Percentiles rank a stretch among this genome's conserved stretches.
phyloP scores from a whole-genome alignment of 2,113 vertebrate species.

The Maccullochella peelii region DNA sequence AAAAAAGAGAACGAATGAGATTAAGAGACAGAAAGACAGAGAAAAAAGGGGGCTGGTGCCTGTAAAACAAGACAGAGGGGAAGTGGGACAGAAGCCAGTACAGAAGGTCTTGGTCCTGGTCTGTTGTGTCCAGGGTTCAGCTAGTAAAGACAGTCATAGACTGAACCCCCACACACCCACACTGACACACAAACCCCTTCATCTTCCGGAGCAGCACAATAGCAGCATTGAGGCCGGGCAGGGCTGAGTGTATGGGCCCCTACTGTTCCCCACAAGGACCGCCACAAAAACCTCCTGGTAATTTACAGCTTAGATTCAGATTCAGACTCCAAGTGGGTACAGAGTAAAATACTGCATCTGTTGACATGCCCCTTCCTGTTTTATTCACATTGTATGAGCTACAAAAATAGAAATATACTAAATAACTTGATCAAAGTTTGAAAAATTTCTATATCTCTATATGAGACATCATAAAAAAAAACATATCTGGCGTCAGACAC shows the following conservation, averaged over 20 bases:
- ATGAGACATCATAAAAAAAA: conserved; percentile 19
- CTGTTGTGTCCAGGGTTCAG: conserved; percentile 45
- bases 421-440: conserved; percentile 8
- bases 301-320: conserved; percentile 50
- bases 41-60: neutral
- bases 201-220: conserved; percentile 72
- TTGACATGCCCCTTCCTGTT: neutral
- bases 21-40: neutral
- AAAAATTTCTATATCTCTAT: neutral
- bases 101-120: conserved; percentile 37
- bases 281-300: conserved; percentile 49
- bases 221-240: conserved; percentile 72
- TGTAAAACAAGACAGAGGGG: conserved; percentile 42
- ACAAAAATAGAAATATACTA: neutral
- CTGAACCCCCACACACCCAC: conserved; percentile 26
- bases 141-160: conserved; percentile 56
- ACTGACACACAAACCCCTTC: conserved; percentile 40
- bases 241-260: conserved; percentile 54
- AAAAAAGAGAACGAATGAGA: neutral
- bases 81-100: conserved; percentile 29
- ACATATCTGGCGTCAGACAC: neutral
- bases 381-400: neutral
- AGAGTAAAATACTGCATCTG: conserved; percentile 36
- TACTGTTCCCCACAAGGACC: conserved; percentile 61
- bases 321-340: conserved; percentile 32